Base-by-base conservation (phyloP, 1,140 invertebrate genomes). In the Drosophila hydei region DNA sequence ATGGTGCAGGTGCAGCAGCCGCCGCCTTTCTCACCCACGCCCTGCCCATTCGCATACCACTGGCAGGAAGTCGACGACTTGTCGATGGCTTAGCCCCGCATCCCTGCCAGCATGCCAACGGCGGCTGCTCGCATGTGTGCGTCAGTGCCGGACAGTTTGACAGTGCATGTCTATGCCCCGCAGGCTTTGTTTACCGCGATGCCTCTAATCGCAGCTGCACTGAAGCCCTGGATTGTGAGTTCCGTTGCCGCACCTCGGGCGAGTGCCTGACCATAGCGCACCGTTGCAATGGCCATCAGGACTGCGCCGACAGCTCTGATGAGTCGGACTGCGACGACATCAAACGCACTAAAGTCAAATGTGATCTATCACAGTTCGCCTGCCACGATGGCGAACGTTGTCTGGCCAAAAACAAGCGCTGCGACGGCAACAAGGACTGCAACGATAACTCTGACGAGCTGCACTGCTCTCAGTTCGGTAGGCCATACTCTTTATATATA, bases 351-450 rank as follows among this genome's bases (percentile, higher is more conserved):
- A 72, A 75, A 23, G 84, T 90, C 8, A 87, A 80, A 0, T 96
- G 96, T 85, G 81, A 81, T 0, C 68, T 90, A 2, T 92, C 92
- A 1, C 93, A 93, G 60, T 96, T 95, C 78, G 90, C 92, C 48
- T 96, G 96, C 77, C 90, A 91, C 14, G 93, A 94, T 70, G 91
- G 91, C 0, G 60, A 73, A 3, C 75, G 85, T 19, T 92, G 91
- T 90, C 21, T 95, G 92, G 62, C 89, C 3, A 79, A 92, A 48
- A 59, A 73, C 25, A 79, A 93, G 65, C 92, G 95, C 9, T 98
- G 97, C 89, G 95, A 98, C 90, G 93, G 93, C 0, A 83, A 93
- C n/a, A 93, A 92, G 40, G 95, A 98, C 84, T 98, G 97, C 78
- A 78, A 90, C 3, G 96, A 97, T 84, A 93, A 93, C 30, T 96